Evolutionary conservation across 2,797 vertebrate genomes (phyloP).

Genomic region (Poecilia velifera): DNA sequence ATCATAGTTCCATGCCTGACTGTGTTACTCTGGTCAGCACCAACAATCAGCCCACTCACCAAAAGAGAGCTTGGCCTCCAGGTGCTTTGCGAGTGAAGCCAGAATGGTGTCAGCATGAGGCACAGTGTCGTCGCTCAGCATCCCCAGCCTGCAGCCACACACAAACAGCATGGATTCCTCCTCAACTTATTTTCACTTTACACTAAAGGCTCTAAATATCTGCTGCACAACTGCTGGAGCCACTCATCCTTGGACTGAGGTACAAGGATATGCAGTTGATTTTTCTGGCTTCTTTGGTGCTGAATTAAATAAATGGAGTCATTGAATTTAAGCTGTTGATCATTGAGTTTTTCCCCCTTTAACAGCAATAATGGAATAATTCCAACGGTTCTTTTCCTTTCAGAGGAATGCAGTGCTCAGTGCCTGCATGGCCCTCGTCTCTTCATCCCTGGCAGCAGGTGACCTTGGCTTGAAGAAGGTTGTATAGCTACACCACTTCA

Average conservation of each 20-base stretch:
- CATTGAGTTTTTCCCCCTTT: constrained; percentile 56
- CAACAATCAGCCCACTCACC: constrained; percentile 74
- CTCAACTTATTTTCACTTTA: constrained; percentile 45
- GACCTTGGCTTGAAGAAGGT: constrained; percentile 64
- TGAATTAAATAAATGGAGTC: constrained; percentile 70
- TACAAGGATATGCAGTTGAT: constrained; percentile 70
- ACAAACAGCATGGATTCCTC: constrained; percentile 2
- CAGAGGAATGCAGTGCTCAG: constrained; percentile 57
- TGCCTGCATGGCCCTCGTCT: constrained; percentile 29
- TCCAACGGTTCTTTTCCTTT: constrained; percentile 53
- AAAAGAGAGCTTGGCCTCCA: constrained; percentile 88
- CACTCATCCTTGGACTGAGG: constrained; percentile 63
- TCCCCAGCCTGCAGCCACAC: constrained; percentile 85
- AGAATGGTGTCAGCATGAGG: constrained; percentile 87
- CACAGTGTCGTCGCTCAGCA: constrained; percentile 87
- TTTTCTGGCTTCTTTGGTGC: constrained; percentile 49
- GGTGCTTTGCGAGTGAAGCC: constrained; percentile 88
- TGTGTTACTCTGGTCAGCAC: not conserved
- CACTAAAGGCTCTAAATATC: constrained; percentile 29
- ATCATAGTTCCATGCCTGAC: not conserved
- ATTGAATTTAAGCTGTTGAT: constrained; percentile 44
- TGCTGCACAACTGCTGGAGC: constrained; percentile 2
- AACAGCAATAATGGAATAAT: constrained; percentile 48
- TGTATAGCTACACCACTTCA: constrained; percentile 58
- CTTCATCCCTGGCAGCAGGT: constrained; percentile 11